phyloP scores from a whole-genome alignment of 2,113 vertebrate genomes.

The Poecilia latipinna region DNA sequence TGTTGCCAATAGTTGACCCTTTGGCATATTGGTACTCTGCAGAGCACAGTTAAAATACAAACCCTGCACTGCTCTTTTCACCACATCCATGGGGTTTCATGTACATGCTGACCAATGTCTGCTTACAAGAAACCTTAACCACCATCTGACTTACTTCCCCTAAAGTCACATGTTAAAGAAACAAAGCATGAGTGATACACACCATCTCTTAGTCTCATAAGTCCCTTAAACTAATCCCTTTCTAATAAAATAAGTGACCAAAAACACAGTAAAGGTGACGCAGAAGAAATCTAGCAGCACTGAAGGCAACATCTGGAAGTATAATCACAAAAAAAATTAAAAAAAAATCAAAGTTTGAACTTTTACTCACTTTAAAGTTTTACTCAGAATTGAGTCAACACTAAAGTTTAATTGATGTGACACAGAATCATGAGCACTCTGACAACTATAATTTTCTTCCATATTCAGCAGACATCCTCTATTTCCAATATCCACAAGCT shows the following conservation, averaged over 20 bases:
- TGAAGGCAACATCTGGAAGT: neutral
- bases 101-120: conserved; percentile 43
- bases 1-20: conserved; percentile 7
- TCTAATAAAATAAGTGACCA: neutral
- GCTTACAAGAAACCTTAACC: neutral
- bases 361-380: neutral
- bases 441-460: neutral
- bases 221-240: neutral
- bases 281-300: neutral
- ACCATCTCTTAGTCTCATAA: conserved; percentile 9
- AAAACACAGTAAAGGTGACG: neutral
- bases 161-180: conserved; percentile 41
- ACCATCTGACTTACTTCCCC: conserved; percentile 55
- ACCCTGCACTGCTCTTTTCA: conserved; percentile 6
- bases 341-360: neutral
- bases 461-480: neutral
- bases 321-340: neutral
- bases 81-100: neutral
- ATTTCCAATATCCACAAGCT: neutral
- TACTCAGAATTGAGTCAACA: neutral
- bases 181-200: neutral
- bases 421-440: neutral
- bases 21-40: neutral
- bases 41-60: conserved; percentile 14
- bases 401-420: neutral